Evolutionary conservation across 2,888 invertebrate genomes (phyloP).

Genomic region (Eristalis intricaria): DNA sequence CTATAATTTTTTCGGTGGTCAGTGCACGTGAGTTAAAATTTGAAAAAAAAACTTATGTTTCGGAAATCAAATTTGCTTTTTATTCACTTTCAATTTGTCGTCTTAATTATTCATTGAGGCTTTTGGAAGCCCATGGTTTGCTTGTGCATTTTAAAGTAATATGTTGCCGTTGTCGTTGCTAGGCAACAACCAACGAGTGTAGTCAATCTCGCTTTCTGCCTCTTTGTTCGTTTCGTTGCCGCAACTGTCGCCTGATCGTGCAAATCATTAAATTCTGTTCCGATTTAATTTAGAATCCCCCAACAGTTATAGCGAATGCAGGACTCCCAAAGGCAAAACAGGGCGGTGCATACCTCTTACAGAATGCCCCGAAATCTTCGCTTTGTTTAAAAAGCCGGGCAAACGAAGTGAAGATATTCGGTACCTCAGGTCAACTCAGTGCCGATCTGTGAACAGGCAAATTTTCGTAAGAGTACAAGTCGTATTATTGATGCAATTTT

Average conservation of each 20-base stretch:
- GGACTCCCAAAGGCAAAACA: background rate
- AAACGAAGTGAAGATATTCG: background rate
- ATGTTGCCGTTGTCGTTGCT: no score
- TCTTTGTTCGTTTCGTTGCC: no score
- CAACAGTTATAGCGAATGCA: background rate
- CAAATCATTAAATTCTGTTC: background rate
- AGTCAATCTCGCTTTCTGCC: no score
- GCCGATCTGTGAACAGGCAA: background rate
- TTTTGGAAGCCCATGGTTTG: no score
- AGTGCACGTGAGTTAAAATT: background rate
- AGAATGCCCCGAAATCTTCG: background rate
- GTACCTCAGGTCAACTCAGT: background rate
- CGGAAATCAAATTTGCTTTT: no score
- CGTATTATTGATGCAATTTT: background rate
- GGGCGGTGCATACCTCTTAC: background rate
- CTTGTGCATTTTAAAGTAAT: no score
- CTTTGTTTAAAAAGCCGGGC: background rate
- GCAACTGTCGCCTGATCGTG: no score
- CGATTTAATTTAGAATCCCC: background rate
- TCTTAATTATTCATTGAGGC: no score
- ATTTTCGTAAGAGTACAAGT: background rate
- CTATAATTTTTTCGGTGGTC: background rate
- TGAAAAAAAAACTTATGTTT: background rate
- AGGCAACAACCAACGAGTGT: no score
- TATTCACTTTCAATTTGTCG: no score